Conservation (phyloP, 2,888 invertebrate genomes). For the Apamea crenata region DNA sequence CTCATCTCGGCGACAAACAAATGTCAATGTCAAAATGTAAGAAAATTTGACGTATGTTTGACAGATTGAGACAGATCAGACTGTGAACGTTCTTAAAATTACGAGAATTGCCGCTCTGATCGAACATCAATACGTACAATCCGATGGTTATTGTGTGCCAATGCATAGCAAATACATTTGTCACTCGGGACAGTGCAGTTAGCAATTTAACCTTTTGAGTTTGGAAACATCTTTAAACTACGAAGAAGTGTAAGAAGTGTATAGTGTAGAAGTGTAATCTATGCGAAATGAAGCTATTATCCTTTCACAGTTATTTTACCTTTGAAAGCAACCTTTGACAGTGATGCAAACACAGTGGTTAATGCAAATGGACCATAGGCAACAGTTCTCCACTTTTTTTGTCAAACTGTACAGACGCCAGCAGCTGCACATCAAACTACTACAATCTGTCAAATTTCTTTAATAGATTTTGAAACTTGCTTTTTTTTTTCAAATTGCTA, state of each 20-base stretch:
- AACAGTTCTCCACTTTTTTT: background rate
- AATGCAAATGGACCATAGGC: background rate
- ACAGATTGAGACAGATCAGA: no score
- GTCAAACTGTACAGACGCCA: no score
- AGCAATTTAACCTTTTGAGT: background rate
- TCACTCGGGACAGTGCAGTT: background rate
- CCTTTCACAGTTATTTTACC: background rate
- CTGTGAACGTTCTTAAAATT: no score
- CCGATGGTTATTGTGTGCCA: background rate
- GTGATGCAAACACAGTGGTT: no score
- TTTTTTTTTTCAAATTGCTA: no score
- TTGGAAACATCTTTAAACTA: background rate
- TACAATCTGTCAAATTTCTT: no score
- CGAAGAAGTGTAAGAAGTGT: background rate
- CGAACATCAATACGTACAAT: background rate
- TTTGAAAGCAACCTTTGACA: background rate
- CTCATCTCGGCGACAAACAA: no score
- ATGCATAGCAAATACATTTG: background rate
- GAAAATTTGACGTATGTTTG: no score
- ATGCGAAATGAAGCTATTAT: background rate
- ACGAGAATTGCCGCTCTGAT: background rate
- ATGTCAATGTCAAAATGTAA: no score
- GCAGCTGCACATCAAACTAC: no score
- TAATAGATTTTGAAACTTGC: no score
- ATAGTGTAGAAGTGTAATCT: no score